Evolutionary conservation across 2,113 vertebrate species (phyloP).

Genomic region (Excalfactoria chinensis): DNA sequence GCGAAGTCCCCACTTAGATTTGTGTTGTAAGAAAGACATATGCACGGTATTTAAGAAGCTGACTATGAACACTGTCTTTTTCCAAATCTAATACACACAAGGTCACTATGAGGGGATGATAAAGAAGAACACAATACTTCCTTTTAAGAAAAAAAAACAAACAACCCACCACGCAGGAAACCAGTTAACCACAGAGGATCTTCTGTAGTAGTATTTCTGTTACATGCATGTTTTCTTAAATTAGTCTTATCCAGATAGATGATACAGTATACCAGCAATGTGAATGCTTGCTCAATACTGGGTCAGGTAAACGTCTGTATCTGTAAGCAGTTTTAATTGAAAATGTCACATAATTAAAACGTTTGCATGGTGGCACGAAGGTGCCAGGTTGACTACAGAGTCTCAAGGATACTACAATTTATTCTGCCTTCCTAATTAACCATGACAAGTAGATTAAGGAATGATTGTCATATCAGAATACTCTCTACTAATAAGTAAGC

Average conservation of each 20-base stretch:
- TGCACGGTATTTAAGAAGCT: neutral
- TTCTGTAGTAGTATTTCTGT: neutral
- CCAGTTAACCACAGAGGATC: neutral
- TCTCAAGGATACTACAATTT: neutral
- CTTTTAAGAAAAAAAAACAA: neutral
- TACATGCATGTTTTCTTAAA: rapidly evolving
- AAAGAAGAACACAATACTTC: neutral
- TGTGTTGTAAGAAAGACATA: neutral
- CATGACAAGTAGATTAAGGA: neutral
- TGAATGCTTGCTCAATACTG: neutral
- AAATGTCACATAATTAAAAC: neutral
- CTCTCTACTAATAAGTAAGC: neutral
- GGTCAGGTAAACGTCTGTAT: neutral
- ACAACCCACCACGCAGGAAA: neutral
- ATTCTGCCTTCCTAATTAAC: neutral
- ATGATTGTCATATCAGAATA: neutral
- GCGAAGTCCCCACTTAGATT: neutral
- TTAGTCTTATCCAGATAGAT: neutral
- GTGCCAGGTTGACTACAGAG: neutral
- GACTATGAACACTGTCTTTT: neutral
- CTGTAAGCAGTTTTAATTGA: neutral
- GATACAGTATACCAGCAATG: neutral
- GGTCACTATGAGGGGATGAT: neutral
- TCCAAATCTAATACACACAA: neutral
- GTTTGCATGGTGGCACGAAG: neutral